Evolutionary conservation across 2,113 vertebrate genomes (phyloP).

Genomic region (Etheostoma spectabile): DNA sequence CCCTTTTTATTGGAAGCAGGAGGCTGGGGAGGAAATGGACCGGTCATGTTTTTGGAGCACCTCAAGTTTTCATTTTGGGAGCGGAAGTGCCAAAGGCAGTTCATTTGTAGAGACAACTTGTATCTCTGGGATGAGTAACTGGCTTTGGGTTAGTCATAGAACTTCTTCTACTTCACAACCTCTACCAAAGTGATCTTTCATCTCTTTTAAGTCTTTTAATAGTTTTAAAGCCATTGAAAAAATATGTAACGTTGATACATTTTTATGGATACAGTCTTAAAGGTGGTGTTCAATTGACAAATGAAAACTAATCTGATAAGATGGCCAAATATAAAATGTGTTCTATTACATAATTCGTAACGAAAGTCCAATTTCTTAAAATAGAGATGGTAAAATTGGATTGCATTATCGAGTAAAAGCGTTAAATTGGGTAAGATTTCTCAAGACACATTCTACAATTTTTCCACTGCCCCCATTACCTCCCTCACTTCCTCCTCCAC

Average conservation of each 20-base stretch:
- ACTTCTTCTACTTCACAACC: background rate
- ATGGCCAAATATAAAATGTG: background rate
- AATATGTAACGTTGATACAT: background rate
- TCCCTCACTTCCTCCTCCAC: slow-evolving; percentile 73
- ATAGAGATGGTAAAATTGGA: slow-evolving; percentile 51
- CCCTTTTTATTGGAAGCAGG: slow-evolving; percentile 76
- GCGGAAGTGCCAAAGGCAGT: slow-evolving; percentile 73
- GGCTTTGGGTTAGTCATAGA: slow-evolving; percentile 41
- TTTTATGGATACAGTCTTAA: background rate
- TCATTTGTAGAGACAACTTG: slow-evolving; percentile 59
- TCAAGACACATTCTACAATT: slow-evolving; percentile 67
- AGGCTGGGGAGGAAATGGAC: slow-evolving; percentile 72
- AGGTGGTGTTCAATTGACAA: background rate
- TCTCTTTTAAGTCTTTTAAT: background rate
- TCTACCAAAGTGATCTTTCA: background rate
- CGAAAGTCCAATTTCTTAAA: slow-evolving; percentile 55
- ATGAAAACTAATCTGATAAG: background rate
- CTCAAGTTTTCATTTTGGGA: slow-evolving; percentile 73
- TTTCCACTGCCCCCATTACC: slow-evolving; percentile 64
- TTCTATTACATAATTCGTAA: slow-evolving; percentile 13
- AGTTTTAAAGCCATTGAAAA: background rate
- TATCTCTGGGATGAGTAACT: slow-evolving; percentile 68
- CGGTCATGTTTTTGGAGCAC: slow-evolving; percentile 76
- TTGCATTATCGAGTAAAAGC: slow-evolving; percentile 13
- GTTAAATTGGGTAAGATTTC: slow-evolving; percentile 42